Conservation (phyloP, 2,113 vertebrate genomes). For the Marmota flaviventris region DNA sequence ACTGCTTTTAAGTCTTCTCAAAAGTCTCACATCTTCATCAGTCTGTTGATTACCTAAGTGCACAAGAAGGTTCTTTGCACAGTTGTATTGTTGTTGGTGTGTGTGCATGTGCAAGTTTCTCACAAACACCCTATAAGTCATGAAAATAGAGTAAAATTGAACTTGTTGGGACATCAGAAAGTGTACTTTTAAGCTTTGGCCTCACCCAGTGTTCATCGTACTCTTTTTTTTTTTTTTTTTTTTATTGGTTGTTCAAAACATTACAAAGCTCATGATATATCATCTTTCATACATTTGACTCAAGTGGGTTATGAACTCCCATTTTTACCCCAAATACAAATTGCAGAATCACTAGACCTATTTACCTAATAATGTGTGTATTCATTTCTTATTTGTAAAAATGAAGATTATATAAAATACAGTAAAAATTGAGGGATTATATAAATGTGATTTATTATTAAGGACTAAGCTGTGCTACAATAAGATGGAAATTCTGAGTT, state of each 20-base stretch:
- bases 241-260: too few species aligned
- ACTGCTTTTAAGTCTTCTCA: not conserved
- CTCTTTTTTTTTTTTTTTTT: not conserved
- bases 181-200: not conserved
- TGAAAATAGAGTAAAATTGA: not conserved
- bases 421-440: not conserved
- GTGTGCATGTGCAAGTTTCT: accelerated
- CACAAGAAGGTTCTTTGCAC: not conserved
- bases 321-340: too few species aligned
- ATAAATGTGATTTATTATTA: not conserved
- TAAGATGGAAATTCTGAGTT: not conserved
- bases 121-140: not conserved
- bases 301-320: too few species aligned
- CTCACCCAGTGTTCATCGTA: not conserved
- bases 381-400: not conserved
- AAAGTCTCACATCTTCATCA: not conserved
- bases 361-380: not conserved
- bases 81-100: accelerated
- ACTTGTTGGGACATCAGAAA: not conserved
- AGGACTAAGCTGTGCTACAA: not conserved
- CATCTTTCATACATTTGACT: too few species aligned
- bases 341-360: not conserved
- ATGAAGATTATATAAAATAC: not conserved
- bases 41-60: not conserved
- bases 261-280: too few species aligned